Base-by-base conservation (phyloP, 1,140 invertebrate genomes). In the Araneus ventricosus region DNA sequence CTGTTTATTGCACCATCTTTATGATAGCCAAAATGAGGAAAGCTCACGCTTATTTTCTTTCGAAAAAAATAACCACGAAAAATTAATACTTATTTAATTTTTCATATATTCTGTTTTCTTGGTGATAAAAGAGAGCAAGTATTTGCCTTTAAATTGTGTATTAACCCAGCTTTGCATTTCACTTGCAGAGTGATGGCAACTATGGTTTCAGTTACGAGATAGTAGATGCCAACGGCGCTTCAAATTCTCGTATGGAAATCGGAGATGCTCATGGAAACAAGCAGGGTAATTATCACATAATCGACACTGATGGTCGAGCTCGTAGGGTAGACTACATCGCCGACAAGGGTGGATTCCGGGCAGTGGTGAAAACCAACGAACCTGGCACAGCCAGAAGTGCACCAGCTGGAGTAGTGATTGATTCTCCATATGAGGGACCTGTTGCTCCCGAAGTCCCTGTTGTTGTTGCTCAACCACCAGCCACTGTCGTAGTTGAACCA, bases 151-250 rank as follows among this genome's bases (percentile, higher is more conserved):
- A 17, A 14, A 30, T 27, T 27, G 14, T 30, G n/a, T 67, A 67
- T 27, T 14, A 14, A 67, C 0, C 5, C 27, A 27, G 10, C 0
- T n/a, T 14, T 67, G 24, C 27, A 67, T 14, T 67, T 67, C 8
- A 22, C 20, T 59, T 79, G 24, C 39, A 94, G 94, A 88, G 59
- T 87, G 59, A 94, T 59, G 94, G 94, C 22, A 94, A 94, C 45
- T 95, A 95, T 82, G 67, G 59, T 30, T 95, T 94, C 91, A 92
- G 88, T 39, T 95, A 95, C 41, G 92, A 94, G 17, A 94, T 94
- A n/a, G 70, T 45, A 24, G 94, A 95, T 45, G 93, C 82, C 20
- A 41, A 94, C 5, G 94, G 94, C 4, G 94, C 94, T 3, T 57
- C 84, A 37, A 94, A 94, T 67, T 93, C 79, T 24, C 93, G 94